A percentile compares a stretch with the other conserved stretches of the same genome.
phyloP scores from a whole-genome alignment of 2,797 vertebrate genomes.

The Macrochelys suwanniensis region DNA sequence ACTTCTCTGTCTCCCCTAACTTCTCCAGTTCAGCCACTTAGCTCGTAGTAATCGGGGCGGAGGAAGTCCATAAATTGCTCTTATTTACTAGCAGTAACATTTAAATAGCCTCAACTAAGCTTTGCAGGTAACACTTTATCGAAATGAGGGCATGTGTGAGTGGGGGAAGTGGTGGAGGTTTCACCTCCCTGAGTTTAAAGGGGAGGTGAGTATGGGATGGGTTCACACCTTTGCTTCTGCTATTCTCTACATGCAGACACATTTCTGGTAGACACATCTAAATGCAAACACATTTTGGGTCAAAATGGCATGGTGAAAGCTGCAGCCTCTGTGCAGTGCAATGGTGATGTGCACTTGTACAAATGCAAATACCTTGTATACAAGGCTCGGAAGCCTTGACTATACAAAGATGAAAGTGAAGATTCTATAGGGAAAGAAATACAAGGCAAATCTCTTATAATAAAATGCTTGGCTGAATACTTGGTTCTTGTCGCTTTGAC shows the following conservation, averaged over 20 bases:
- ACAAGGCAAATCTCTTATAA: background rate
- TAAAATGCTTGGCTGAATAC: background rate
- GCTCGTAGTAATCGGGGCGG: background rate
- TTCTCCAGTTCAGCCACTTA: background rate
- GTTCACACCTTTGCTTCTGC: background rate
- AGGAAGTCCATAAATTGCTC: background rate
- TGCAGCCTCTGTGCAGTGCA: accelerated
- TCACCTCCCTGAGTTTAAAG: background rate
- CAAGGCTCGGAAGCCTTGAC: background rate
- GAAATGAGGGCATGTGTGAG: background rate
- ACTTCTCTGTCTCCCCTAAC: background rate
- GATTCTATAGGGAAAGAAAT: background rate
- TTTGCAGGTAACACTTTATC: conserved; percentile 29
- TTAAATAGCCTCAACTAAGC: background rate
- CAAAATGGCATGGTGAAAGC: background rate
- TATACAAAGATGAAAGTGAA: background rate
- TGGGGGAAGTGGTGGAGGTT: background rate
- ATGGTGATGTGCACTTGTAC: background rate
- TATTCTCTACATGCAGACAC: accelerated
- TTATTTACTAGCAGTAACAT: background rate
- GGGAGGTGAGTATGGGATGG: background rate
- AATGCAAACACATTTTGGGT: no score
- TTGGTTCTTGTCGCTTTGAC: background rate
- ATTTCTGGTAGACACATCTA: accelerated
- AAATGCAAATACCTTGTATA: no score